Evolutionary conservation across 2,888 invertebrate genomes (phyloP).

Genomic region (Carcina quercana): DNA sequence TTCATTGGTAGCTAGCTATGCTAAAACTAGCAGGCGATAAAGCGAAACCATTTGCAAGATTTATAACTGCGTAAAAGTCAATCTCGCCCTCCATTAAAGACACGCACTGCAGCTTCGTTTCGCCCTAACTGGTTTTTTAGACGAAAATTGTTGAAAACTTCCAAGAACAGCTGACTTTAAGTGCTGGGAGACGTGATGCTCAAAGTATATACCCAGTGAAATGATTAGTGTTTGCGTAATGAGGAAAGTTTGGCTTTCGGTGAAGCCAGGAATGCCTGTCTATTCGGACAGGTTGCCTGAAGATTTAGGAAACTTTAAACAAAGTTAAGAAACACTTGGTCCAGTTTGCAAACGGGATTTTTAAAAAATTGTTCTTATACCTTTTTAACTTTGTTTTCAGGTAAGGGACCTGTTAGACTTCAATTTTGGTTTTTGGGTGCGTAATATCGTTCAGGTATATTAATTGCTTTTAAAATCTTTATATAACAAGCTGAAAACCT

Average conservation of each 20-base stretch:
- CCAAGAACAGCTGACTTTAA: constrained; percentile 44
- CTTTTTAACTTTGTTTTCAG: too few relatives aligned
- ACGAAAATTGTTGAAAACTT: constrained; percentile 50
- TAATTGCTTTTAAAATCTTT: too few relatives aligned
- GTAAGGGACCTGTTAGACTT: too few relatives aligned
- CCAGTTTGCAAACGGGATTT: too few relatives aligned
- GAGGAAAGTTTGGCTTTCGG: constrained; percentile 10
- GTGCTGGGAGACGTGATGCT: constrained; percentile 35
- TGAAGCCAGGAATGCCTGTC: not conserved
- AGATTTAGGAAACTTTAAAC: not conserved
- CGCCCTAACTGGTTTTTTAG: constrained; percentile 50
- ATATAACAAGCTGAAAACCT: too few relatives aligned
- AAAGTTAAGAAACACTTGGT: not conserved
- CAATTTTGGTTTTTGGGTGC: too few relatives aligned
- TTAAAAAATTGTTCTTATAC: too few relatives aligned
- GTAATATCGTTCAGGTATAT: too few relatives aligned
- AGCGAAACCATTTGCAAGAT: constrained; percentile 52
- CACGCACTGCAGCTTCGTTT: constrained; percentile 55
- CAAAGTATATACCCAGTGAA: constrained; percentile 25
- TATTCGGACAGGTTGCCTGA: not conserved
- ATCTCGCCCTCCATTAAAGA: constrained; percentile 51
- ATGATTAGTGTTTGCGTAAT: constrained; percentile 14
- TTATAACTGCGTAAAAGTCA: constrained; percentile 61
- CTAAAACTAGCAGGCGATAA: constrained; percentile 48
- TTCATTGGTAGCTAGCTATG: constrained; percentile 43